A percentile compares a stretch with the other conserved stretches of the same genome.
phyloP scores from a whole-genome alignment of 2,113 vertebrate species.

The Pollimyrus isidori region DNA sequence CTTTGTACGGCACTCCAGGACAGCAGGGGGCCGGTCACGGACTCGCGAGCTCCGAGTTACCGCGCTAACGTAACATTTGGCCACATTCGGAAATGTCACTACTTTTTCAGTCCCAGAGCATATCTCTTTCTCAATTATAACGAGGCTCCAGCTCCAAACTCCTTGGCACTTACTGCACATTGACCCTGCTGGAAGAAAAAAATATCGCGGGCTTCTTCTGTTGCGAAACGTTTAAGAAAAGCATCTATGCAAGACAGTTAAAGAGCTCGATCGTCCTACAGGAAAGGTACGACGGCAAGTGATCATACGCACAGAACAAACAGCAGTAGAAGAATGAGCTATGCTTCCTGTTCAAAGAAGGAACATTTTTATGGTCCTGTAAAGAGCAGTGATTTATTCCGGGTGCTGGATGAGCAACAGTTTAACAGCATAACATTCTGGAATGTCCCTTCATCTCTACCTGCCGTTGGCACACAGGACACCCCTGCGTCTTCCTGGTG shows the following conservation, averaged over 20 bases:
- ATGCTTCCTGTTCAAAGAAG: not conserved
- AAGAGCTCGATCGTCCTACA: not conserved
- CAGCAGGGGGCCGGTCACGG: not conserved
- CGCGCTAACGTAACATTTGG: not conserved
- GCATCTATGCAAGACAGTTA: not conserved
- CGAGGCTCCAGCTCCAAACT: not conserved
- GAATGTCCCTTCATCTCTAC: constrained; percentile 47
- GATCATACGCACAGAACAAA: not conserved
- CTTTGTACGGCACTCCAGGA: not conserved
- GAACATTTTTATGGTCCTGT: not conserved
- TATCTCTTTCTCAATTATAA: not conserved
- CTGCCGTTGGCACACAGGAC: constrained; percentile 77
- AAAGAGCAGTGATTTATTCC: not conserved
- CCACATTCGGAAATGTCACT: not conserved
- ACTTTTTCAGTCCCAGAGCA: not conserved
- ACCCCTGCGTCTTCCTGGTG: constrained; percentile 91
- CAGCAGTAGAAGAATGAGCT: not conserved
- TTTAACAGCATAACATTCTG: not conserved
- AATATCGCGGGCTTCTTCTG: not conserved
- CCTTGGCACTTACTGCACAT: not conserved
- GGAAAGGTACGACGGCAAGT: not conserved
- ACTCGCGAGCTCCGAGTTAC: not conserved
- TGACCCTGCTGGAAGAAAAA: not conserved
- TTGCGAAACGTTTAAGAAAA: not conserved
- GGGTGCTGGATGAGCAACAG: not conserved